Base-by-base conservation (phyloP, 2,888 invertebrate genomes). In the Melinaea marsaeus region DNA sequence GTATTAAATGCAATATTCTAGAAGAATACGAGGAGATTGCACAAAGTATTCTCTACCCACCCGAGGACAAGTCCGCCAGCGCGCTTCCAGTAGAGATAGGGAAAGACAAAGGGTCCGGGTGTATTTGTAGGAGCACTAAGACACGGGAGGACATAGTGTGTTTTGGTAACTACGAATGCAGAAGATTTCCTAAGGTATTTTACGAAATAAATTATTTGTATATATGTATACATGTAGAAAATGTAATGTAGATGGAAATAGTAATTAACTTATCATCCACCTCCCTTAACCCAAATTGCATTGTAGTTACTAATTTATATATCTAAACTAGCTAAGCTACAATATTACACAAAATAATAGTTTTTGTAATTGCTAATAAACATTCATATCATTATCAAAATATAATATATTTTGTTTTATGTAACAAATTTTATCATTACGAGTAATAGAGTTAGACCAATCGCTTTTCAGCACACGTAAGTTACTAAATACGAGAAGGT, bases 81-180 rank as follows among this genome's bases (percentile, higher is more conserved):
- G 71, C 74, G 0, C 73, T 90, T 3, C 90, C 90, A 0, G 71
- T 84, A 0, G 77, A 80, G 58, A 71, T 90, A 2, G 87, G 84
- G 0, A 77, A 76, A 47, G 90, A 91, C 65, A 69, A 68, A 42
- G 64, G 58, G 5, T 90, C 90, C 2, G 92, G 92, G 0, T 93
- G 93, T 74, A 74, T 82, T 13, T 93, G 93, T 73, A 80, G 92
- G 34, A 86, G 89, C 54, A 84, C 80, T 35, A 70, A 65, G 6
- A 75, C 79, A 22, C 71, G 74, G 0, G 77, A 72, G 32, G 79
- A 85, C 13, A 79, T 89, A 2, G 88, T 92, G 0, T 93, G 93
- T 72, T 93, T 91, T 63, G 92, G 92, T 5, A 88, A 90, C 62
- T 90, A 88, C 48, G 84, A 81, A 34, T 93, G 93, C 74, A 79